phyloP scores from a whole-genome alignment of 1,140 invertebrate genomes.

The Microplitis mediator region DNA sequence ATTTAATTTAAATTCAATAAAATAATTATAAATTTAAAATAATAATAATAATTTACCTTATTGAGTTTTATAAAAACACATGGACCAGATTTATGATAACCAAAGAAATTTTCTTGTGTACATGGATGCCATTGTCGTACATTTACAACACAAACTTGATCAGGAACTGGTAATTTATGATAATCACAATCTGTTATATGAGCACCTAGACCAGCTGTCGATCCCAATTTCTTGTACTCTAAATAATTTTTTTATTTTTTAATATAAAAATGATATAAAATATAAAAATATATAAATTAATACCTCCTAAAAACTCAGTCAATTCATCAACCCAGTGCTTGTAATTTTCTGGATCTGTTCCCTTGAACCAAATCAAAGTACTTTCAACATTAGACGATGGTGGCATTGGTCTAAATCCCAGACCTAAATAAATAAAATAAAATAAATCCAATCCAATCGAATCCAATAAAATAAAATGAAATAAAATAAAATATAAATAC shows the following conservation, averaged over 20 bases:
- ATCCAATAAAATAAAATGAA: not conserved
- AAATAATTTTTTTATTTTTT: not conserved
- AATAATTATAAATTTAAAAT: not conserved
- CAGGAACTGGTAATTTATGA: conserved; percentile 57
- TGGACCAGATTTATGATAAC: conserved; percentile 77
- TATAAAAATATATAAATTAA: conserved; percentile 20
- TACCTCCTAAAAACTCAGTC: conserved; percentile 76
- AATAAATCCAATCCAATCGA: no score
- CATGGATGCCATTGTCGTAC: conserved; percentile 72
- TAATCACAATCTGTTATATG: conserved; percentile 67
- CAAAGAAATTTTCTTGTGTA: conserved; percentile 74
- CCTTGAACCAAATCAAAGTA: conserved; percentile 92
- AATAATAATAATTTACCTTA: conserved; percentile 64
- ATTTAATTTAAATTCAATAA: conserved; percentile 1
- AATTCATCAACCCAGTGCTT: conserved; percentile 78
- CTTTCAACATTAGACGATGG: conserved; percentile 83
- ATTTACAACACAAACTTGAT: conserved; percentile 69
- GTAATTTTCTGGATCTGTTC: conserved; percentile 74
- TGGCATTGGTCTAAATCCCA: conserved; percentile 91
- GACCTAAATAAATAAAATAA: conserved; percentile 63
- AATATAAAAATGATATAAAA: not conserved
- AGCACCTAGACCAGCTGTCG: conserved; percentile 63
- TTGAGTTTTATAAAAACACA: conserved; percentile 86
- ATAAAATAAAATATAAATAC: conserved; percentile 54
- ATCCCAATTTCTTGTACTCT: conserved; percentile 68